Conservation (phyloP, 1,140 invertebrate species). For the Orchestia grillus region DNA sequence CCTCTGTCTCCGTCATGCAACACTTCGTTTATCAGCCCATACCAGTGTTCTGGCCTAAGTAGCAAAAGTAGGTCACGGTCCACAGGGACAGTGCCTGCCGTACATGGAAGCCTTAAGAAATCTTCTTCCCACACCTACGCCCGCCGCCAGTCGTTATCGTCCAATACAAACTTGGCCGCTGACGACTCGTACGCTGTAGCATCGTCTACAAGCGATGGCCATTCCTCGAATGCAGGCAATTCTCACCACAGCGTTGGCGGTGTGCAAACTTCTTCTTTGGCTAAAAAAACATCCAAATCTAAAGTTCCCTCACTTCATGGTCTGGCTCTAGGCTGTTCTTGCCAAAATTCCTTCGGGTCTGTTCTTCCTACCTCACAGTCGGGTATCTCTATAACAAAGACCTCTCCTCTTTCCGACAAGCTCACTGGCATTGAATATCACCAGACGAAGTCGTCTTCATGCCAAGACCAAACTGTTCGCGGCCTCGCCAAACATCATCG, state of each 20-base stretch:
- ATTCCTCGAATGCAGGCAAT: background rate
- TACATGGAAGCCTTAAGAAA: constrained; percentile 8
- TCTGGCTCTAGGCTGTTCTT: background rate
- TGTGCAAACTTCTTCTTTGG: background rate
- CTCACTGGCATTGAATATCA: background rate
- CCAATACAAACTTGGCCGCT: background rate
- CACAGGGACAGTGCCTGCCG: background rate
- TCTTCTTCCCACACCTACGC: background rate
- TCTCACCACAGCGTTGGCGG: background rate
- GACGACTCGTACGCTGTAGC: background rate
- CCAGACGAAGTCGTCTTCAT: background rate
- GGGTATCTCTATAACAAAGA: background rate
- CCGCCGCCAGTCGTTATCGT: constrained; percentile 14
- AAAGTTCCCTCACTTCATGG: background rate
- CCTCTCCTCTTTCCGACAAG: background rate
- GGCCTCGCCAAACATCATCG: constrained; percentile 21
- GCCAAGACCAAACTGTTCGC: background rate
- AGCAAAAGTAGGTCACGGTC: background rate
- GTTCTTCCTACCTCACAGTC: background rate
- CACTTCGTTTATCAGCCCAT: background rate
- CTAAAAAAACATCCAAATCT: background rate
- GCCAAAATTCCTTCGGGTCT: background rate
- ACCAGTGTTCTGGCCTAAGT: background rate
- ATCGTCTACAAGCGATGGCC: background rate
- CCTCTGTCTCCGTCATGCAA: background rate